A percentile compares a stretch with the other conserved stretches of the same genome.
Conservation (phyloP, 2,113 vertebrate species). For the Pipra filicauda region DNA sequence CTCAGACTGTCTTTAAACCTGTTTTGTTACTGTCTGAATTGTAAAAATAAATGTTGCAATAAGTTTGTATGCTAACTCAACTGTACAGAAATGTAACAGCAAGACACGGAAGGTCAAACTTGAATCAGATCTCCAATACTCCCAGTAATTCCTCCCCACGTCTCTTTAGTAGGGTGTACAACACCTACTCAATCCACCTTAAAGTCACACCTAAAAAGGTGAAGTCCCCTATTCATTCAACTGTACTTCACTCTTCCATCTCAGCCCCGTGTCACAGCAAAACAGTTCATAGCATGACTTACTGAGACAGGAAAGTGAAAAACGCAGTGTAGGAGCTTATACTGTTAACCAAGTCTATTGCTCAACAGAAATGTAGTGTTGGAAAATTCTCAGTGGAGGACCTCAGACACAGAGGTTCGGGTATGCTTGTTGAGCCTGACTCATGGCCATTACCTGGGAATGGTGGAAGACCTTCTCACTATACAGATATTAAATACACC, state of each 20-base stretch:
- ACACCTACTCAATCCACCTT: not conserved
- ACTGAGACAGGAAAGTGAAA: not conserved
- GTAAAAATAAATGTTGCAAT: not conserved
- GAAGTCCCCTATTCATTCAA: not conserved
- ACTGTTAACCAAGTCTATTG: not conserved
- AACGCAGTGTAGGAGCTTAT: not conserved
- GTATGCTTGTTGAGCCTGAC: not conserved
- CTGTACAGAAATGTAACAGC: not conserved
- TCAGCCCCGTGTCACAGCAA: not conserved
- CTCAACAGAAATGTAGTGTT: not conserved
- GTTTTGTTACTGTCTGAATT: not conserved
- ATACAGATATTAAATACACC: not conserved
- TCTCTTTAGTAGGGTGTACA: not conserved
- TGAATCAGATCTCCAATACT: not conserved
- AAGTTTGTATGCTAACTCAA: not conserved
- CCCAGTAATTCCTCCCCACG: not conserved
- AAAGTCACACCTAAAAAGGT: not conserved
- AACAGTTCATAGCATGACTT: not conserved
- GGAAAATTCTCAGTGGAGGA: not conserved
- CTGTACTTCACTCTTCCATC: not conserved
- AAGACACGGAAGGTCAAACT: not conserved
- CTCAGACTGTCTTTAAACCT: not conserved
- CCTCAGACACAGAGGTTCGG: not conserved
- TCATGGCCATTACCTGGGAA: not conserved
- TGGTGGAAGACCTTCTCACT: not conserved